Evolutionary conservation across 1,140 invertebrate genomes (phyloP).

Genomic region (Mya arenaria): DNA sequence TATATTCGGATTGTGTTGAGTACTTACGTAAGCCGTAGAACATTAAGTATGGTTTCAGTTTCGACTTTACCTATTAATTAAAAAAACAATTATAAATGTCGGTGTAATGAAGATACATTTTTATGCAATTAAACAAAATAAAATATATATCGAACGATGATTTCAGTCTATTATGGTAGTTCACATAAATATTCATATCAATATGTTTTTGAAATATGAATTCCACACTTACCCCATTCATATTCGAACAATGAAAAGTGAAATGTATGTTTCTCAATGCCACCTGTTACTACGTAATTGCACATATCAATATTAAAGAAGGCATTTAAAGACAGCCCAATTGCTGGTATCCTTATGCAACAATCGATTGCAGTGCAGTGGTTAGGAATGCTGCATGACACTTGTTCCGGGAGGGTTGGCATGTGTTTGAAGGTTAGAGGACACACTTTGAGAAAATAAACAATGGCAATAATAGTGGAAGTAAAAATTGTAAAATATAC

Average conservation of each 20-base stretch:
- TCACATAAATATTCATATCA: background rate
- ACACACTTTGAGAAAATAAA: no score
- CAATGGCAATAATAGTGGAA: no score
- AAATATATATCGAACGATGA: background rate
- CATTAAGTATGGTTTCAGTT: slow-evolving; percentile 15
- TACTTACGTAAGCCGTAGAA: slow-evolving; percentile 53
- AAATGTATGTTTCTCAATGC: slow-evolving; percentile 34
- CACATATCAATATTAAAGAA: slow-evolving; percentile 43
- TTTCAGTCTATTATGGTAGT: background rate
- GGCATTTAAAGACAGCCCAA: slow-evolving; percentile 22
- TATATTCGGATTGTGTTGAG: no score
- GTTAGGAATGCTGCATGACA: slow-evolving; percentile 24
- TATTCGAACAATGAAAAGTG: slow-evolving; percentile 34
- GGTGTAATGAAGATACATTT: no score
- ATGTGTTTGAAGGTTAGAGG: slow-evolving; percentile 36
- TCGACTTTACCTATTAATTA: slow-evolving; percentile 44
- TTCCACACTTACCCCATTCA: slow-evolving; percentile 55
- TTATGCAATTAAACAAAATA: background rate
- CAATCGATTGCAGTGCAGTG: slow-evolving; percentile 53
- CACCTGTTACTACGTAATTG: slow-evolving; percentile 32
- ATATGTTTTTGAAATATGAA: background rate
- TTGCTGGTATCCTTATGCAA: slow-evolving; percentile 26
- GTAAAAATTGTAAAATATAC: no score
- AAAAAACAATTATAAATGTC: no score
- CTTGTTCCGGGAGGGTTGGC: background rate